These are phyloP conservation scores for Cassiopea andromeda DNA, from an alignment of 30 jellyfish, hydroid and myxozoan genomes.

Conservation along the genomic window DNA sequence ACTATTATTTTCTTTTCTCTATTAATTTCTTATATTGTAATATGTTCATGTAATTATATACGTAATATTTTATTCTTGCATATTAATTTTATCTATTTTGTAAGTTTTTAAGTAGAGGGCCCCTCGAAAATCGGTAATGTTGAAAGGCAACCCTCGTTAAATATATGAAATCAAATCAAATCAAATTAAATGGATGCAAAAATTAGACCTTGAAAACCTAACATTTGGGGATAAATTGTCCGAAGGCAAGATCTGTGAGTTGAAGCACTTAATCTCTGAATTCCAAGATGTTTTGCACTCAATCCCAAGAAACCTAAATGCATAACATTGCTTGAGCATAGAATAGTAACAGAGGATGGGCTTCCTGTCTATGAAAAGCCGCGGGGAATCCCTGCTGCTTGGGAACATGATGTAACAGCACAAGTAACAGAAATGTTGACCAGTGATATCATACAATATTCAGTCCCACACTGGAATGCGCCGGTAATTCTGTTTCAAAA, in stretches of 20 bases:
- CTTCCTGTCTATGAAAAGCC: constrained; percentile 21
- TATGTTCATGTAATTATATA: no score
- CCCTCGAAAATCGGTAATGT: no score
- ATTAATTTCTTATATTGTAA: no score
- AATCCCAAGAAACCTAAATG: background rate
- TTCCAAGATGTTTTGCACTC: background rate
- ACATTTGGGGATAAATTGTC: background rate
- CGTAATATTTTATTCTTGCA: no score
- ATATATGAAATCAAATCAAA: no score
- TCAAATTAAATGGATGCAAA: background rate
- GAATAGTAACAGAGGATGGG: background rate
- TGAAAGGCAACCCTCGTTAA: no score
- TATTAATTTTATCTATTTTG: no score
- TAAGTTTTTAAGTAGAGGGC: no score
- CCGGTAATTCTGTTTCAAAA: constrained; percentile 39
- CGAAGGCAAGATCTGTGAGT: background rate
- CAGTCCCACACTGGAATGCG: constrained; percentile 52
- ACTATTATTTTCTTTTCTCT: no score
- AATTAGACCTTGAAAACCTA: background rate
- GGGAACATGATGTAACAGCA: background rate
- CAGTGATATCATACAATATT: constrained; percentile 10
- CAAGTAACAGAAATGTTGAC: constrained; percentile 17
- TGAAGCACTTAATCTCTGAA: background rate
- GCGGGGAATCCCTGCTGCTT: constrained; percentile 18
- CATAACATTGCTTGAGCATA: constrained; percentile 1